Percentiles rank a stretch among this genome's conserved stretches.
These are phyloP conservation scores for Malurus elegans DNA, from an alignment of 2,113 vertebrate genomes.

Conservation along the genomic window DNA sequence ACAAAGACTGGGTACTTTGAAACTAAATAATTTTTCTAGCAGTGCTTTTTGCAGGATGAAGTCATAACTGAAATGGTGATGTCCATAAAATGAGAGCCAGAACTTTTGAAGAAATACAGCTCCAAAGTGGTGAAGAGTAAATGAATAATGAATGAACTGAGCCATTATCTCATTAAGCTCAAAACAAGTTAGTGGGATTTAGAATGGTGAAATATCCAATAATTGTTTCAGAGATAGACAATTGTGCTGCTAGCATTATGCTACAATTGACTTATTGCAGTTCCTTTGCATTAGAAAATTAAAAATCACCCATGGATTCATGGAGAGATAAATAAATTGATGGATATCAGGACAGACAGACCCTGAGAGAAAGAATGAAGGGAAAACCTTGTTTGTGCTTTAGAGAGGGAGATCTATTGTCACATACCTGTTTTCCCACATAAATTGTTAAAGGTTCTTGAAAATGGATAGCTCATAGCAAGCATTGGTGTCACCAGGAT, in stretches of 20 bases:
- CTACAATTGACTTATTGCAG: not conserved
- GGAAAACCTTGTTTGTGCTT: not conserved
- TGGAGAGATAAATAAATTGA: not conserved
- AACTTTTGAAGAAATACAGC: not conserved
- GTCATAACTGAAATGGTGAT: not conserved
- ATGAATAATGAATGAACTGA: not conserved
- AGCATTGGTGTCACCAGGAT: conserved; percentile 72
- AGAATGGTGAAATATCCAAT: not conserved
- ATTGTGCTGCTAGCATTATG: not conserved
- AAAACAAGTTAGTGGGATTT: not conserved
- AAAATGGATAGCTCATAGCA: conserved; percentile 76
- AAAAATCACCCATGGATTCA: not conserved
- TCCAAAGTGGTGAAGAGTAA: not conserved
- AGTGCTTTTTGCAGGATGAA: not conserved
- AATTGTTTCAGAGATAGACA: not conserved
- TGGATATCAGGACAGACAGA: not conserved
- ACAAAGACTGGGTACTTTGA: not conserved
- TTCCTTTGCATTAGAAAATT: not conserved
- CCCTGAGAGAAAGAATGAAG: not conserved
- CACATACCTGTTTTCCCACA: conserved; percentile 79
- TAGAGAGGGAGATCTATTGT: not conserved
- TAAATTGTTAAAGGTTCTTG: conserved; percentile 76
- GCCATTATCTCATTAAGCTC: not conserved
- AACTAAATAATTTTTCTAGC: not conserved
- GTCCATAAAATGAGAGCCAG: not conserved